Conservation (phyloP, 1,140 invertebrate genomes). For the Lutraria rhynchaena region DNA sequence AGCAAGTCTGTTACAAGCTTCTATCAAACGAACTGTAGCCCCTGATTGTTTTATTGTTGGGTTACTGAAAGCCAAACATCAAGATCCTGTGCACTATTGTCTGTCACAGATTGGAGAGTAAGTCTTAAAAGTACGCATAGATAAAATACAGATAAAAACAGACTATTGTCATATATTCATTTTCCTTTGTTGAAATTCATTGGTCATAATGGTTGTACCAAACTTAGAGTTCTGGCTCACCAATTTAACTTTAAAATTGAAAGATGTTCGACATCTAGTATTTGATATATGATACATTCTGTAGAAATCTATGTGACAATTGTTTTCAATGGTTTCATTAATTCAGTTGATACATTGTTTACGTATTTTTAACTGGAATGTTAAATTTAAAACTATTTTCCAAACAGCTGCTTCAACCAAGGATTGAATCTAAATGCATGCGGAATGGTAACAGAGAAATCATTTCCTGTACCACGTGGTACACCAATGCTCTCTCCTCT, state of each 20-base stretch:
- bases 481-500: constrained; percentile 93
- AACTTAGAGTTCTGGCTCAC: no score
- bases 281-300: neutral
- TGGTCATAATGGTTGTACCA: no score
- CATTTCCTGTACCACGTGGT: constrained; percentile 92
- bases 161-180: no score
- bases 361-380: neutral
- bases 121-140: no score
- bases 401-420: constrained; percentile 87
- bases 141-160: no score
- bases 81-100: neutral
- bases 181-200: no score
- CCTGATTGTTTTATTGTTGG: constrained; percentile 1
- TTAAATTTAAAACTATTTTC: neutral
- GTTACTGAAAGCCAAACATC: constrained; percentile 14
- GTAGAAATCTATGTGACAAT: neutral
- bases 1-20: constrained; percentile 93
- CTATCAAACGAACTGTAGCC: constrained; percentile 77
- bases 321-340: neutral
- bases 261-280: neutral
- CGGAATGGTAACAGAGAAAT: constrained; percentile 89
- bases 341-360: neutral
- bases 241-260: no score
- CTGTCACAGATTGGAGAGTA: constrained; percentile 36
- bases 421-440: constrained; percentile 89